Percentiles rank a stretch among this genome's conserved stretches.
phyloP scores from a whole-genome alignment of 2,888 invertebrate species.

The Eristalis tenax region DNA sequence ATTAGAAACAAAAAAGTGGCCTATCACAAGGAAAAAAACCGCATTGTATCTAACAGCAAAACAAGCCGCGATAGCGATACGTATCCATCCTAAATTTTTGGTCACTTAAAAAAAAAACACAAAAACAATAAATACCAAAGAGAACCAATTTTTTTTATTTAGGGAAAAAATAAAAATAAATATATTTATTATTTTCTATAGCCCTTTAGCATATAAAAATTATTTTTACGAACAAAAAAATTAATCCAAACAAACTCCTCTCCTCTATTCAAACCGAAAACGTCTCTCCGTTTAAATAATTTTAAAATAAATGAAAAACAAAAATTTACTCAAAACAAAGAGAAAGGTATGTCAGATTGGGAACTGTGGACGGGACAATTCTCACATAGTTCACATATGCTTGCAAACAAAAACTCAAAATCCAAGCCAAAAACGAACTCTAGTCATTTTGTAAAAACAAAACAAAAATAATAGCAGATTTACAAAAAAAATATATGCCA shows the following conservation, averaged over 20 bases:
- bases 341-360: conserved; percentile 85
- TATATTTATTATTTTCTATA: conserved; percentile 46
- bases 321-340: conserved; percentile 56
- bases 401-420: conserved; percentile 71
- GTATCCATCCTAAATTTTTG: conserved; percentile 74
- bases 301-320: conserved; percentile 66
- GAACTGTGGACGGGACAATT: conserved; percentile 89
- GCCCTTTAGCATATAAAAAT: conserved; percentile 45
- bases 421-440: conserved; percentile 46
- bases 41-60: conserved; percentile 33
- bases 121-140: conserved; percentile 35
- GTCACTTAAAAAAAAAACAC: conserved; percentile 54
- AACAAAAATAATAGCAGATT: conserved; percentile 58
- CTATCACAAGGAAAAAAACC: conserved; percentile 2
- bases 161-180: conserved; percentile 65
- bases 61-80: conserved; percentile 80
- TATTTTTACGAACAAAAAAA: conserved; percentile 36
- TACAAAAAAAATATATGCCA: conserved; percentile 29
- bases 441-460: conserved; percentile 72
- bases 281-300: conserved; percentile 67
- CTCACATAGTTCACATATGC: conserved; percentile 84
- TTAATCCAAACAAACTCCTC: conserved; percentile 50
- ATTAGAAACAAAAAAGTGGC: conserved; percentile 39
- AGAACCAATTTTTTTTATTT: conserved; percentile 20
- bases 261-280: conserved; percentile 33